Conservation (phyloP, 2,797 vertebrate genomes). For the Novumbra hubbsi region DNA sequence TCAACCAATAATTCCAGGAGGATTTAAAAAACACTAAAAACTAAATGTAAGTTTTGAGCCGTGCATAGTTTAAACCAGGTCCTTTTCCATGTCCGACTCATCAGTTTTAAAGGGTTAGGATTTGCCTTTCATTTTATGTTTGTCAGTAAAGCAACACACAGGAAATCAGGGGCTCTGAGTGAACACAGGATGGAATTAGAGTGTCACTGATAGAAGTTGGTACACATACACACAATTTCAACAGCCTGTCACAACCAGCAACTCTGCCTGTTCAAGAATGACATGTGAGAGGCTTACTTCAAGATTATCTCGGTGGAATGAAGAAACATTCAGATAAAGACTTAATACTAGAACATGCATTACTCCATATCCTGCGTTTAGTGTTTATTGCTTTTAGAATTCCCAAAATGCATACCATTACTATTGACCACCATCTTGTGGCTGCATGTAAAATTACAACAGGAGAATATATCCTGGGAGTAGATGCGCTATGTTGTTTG, state of each 20-base stretch:
- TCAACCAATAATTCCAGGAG: neutral
- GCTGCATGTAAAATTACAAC: constrained; percentile 48
- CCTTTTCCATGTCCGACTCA: neutral
- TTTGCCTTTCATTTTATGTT: neutral
- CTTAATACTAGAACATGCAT: neutral
- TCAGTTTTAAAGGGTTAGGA: neutral
- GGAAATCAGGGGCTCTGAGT: neutral
- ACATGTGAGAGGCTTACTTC: no score
- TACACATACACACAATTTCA: no score
- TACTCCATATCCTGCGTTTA: neutral
- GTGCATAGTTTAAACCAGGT: neutral
- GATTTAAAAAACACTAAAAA: neutral
- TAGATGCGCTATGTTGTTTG: neutral
- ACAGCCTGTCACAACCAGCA: no score
- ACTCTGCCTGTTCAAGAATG: no score
- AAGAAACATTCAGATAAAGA: neutral
- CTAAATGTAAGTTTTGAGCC: neutral
- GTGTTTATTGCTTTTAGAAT: neutral
- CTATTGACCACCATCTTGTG: constrained; percentile 65
- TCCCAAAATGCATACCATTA: constrained; percentile 24
- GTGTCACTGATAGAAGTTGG: neutral
- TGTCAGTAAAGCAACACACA: neutral
- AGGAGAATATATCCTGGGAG: neutral
- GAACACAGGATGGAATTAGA: neutral
- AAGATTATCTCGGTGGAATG: neutral